Evolutionary conservation across 2,888 invertebrate genomes (phyloP).

Genomic region (Tetropium fuscum): DNA sequence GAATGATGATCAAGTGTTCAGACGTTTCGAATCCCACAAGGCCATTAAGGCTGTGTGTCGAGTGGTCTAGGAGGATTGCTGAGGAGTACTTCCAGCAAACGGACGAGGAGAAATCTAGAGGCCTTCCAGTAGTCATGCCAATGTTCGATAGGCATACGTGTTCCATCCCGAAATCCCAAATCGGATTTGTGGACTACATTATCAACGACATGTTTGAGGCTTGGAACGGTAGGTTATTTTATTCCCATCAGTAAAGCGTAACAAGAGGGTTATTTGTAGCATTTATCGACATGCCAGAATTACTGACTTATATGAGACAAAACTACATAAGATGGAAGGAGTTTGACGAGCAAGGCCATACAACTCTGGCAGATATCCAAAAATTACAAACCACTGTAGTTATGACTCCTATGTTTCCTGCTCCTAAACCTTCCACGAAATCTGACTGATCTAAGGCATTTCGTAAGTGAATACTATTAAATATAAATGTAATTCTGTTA

Average conservation of each 20-base stretch:
- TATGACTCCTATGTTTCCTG: constrained; percentile 51
- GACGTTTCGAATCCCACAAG: constrained; percentile 98
- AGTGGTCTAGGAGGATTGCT: constrained; percentile 96
- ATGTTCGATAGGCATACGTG: constrained; percentile 96
- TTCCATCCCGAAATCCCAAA: constrained; percentile 97
- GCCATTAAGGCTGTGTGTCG: constrained; percentile 84
- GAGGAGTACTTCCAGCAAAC: constrained; percentile 99
- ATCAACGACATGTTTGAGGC: constrained; percentile 98
- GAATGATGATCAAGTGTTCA: constrained; percentile 98
- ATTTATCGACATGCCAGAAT: constrained; percentile 93
- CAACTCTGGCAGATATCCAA: constrained; percentile 78
- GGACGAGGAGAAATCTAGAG: constrained; percentile 91
- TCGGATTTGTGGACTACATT: constrained; percentile 97
- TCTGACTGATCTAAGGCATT: constrained; percentile 53
- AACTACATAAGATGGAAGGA: constrained; percentile 96
- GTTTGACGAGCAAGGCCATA: constrained; percentile 80
- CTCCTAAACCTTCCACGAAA: constrained; percentile 21
- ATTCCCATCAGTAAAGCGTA: neutral
- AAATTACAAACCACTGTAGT: constrained; percentile 62
- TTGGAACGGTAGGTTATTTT: constrained; percentile 83
- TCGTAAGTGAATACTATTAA: constrained; percentile 47
- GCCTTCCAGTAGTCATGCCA: constrained; percentile 97
- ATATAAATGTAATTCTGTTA: neutral
- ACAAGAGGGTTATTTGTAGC: constrained; percentile 69
- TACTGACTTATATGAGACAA: constrained; percentile 83